phyloP scores from a whole-genome alignment of 2,113 vertebrate genomes.

The Carassius auratus region DNA sequence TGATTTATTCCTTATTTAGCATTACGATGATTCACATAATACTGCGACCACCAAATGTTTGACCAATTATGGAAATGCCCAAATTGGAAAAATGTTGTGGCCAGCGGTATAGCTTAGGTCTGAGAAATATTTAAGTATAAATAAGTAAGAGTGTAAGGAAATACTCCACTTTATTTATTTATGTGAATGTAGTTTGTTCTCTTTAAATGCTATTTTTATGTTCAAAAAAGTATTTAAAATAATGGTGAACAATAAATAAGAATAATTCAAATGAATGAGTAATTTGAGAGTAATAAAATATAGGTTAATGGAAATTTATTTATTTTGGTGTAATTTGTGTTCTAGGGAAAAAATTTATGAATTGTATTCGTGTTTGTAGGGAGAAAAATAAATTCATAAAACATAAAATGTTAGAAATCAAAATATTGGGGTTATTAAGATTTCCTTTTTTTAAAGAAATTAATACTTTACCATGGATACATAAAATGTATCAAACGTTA shows the following conservation, averaged over 20 bases:
- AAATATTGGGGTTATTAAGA: not conserved
- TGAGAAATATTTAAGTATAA: not conserved
- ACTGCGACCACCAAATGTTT: not conserved
- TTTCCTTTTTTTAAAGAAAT: not conserved
- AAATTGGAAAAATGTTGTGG: not conserved
- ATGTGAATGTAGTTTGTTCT: not conserved
- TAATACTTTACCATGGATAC: not conserved
- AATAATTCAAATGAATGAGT: not conserved
- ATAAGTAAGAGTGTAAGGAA: not conserved
- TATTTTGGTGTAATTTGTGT: not conserved
- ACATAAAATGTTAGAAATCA: not conserved
- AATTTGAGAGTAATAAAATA: not conserved
- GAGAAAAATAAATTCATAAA: not conserved
- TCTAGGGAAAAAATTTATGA: not conserved
- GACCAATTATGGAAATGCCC: conserved; percentile 13
- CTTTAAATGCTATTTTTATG: not conserved
- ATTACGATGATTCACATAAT: not conserved
- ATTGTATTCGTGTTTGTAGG: not conserved
- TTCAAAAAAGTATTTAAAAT: not conserved
- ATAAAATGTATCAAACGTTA: not conserved
- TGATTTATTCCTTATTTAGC: conserved; percentile 27
- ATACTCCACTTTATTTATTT: not conserved
- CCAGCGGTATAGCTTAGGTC: not conserved
- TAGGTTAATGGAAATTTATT: not conserved
- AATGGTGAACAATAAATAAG: not conserved